phyloP scores from a whole-genome alignment of 2,113 vertebrate genomes.

The Alouatta palliata region DNA sequence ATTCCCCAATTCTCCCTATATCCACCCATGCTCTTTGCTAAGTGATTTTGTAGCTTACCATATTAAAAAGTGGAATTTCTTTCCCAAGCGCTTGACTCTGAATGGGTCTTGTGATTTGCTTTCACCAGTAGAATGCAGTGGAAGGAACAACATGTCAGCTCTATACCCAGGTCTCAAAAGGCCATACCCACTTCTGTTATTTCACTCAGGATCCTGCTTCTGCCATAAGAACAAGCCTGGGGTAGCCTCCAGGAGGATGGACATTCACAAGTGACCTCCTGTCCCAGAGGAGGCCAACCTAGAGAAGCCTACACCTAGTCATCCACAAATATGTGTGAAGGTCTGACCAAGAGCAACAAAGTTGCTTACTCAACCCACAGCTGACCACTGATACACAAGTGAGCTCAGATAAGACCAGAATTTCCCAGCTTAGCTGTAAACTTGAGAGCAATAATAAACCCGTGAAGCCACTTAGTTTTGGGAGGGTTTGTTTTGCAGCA shows the following conservation, averaged over 20 bases:
- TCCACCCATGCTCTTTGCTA: neutral
- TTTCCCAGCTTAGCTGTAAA: neutral
- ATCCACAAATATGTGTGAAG: neutral
- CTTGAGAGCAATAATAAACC: neutral
- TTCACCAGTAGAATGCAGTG: neutral
- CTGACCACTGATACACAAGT: neutral
- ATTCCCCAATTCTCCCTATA: neutral
- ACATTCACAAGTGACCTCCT: neutral
- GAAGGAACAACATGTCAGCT: neutral
- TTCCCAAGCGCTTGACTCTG: neutral
- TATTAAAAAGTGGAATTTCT: neutral
- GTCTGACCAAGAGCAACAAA: neutral
- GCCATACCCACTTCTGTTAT: neutral
- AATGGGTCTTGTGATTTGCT: neutral
- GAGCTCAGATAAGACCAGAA: neutral
- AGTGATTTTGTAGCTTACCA: neutral
- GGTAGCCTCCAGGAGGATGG: neutral
- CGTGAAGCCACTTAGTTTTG: neutral
- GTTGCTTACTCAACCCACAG: neutral
- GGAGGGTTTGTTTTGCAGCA: neutral
- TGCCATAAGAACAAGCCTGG: neutral
- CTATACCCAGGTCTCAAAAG: neutral
- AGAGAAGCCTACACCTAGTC: neutral
- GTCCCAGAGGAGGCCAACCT: neutral
- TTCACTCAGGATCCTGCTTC: fast-evolving